These are phyloP conservation scores for Drosophila testacea DNA, from an alignment of 2,888 invertebrate genomes.

Conservation along the genomic window DNA sequence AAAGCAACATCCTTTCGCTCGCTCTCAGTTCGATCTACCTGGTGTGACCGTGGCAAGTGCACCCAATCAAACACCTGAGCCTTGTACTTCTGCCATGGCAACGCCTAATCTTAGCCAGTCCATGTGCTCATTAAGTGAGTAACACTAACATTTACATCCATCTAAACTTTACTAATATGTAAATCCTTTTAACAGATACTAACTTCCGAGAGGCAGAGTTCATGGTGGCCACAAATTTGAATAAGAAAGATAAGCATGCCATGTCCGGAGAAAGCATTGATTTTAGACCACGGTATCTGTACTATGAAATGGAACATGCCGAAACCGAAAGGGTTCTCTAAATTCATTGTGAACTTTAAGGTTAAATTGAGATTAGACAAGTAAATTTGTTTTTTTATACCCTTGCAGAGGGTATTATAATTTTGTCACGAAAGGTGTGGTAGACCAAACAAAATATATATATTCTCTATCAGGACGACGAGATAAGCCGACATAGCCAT, in stretches of 20 bases:
- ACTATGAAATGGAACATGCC: constrained; percentile 67
- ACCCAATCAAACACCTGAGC: constrained; percentile 42
- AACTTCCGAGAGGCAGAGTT: constrained; percentile 79
- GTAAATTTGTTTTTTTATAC: not conserved
- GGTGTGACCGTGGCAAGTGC: constrained; percentile 36
- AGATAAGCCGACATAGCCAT: too few species aligned
- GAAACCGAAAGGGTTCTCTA: constrained; percentile 40
- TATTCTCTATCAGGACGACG: too few species aligned
- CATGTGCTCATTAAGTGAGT: constrained; percentile 67
- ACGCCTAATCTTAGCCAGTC: constrained; percentile 52
- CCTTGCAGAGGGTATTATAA: too few species aligned
- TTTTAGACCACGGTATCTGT: constrained; percentile 81
- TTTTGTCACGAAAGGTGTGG: too few species aligned
- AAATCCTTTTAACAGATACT: constrained; percentile 42
- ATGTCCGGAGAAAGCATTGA: constrained; percentile 65
- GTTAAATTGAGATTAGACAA: not conserved
- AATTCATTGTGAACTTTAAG: not conserved
- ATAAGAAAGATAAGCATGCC: constrained; percentile 68
- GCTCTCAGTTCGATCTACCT: constrained; percentile 19
- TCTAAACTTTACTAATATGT: not conserved
- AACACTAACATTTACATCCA: not conserved
- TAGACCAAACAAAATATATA: too few species aligned
- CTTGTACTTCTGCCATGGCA: constrained; percentile 10
- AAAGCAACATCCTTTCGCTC: constrained; percentile 9
- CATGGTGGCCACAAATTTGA: constrained; percentile 72